Conservation (phyloP, 1,140 invertebrate species). For the Coenobita brevimanus region DNA sequence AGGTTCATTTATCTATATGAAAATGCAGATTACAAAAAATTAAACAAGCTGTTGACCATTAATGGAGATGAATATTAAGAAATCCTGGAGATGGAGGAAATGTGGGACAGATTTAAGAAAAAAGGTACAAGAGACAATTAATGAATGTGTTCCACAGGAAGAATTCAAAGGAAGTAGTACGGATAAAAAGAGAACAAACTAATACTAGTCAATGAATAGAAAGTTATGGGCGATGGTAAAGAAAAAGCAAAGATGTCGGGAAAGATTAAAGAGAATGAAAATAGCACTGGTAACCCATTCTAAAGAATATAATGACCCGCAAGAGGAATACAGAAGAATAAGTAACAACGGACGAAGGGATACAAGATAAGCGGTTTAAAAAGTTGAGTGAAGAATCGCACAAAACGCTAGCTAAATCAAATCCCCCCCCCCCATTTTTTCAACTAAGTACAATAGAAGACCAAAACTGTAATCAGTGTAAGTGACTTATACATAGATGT, state of each 20-base stretch:
- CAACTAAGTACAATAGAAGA: too few species aligned
- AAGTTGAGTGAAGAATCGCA: too few species aligned
- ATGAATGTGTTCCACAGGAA: background rate
- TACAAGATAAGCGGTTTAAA: too few species aligned
- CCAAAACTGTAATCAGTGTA: too few species aligned
- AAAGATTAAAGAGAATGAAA: slow-evolving; percentile 7
- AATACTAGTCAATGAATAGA: background rate
- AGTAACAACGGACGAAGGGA: background rate
- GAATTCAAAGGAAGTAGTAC: background rate
- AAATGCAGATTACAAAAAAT: slow-evolving; percentile 1
- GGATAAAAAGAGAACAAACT: background rate
- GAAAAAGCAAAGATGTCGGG: slow-evolving; percentile 17
- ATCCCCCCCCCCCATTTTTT: too few species aligned
- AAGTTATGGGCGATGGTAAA: background rate
- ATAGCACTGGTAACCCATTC: background rate
- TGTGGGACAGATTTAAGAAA: slow-evolving; percentile 20
- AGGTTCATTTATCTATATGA: background rate
- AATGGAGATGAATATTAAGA: background rate
- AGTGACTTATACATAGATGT: too few species aligned
- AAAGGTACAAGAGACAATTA: background rate
- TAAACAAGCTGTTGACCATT: background rate
- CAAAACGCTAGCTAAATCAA: too few species aligned
- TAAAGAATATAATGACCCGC: background rate
- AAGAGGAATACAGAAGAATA: slow-evolving; percentile 6
- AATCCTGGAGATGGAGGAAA: background rate